Conservation (phyloP, 1,140 invertebrate genomes). For the Helicoverpa armigera region DNA sequence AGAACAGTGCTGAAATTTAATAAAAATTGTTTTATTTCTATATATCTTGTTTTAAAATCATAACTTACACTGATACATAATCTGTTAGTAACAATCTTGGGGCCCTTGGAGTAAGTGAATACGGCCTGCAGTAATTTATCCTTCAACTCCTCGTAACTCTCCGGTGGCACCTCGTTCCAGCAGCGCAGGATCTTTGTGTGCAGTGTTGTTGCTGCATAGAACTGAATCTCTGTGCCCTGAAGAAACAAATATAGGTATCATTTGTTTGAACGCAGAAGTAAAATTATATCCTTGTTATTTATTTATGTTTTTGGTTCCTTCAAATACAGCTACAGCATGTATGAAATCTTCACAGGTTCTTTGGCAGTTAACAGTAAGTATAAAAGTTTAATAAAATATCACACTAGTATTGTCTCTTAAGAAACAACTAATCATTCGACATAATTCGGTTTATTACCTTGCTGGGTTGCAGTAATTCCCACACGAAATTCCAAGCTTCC, state of each 20-base stretch:
- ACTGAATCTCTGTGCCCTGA: constrained; percentile 95
- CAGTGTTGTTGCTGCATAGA: constrained; percentile 96
- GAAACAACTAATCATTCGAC: neutral
- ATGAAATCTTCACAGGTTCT: neutral
- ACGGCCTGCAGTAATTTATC: constrained; percentile 92
- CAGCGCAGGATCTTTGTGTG: constrained; percentile 95
- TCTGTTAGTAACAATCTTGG: constrained; percentile 94
- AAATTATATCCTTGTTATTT: too few species aligned
- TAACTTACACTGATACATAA: constrained; percentile 94
- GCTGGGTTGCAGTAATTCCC: constrained; percentile 92
- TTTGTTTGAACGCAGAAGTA: too few species aligned
- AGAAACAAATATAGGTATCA: constrained; percentile 53
- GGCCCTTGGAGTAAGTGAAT: constrained; percentile 91
- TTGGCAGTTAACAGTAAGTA: neutral
- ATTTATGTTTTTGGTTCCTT: too few species aligned
- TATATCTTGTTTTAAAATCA: too few species aligned
- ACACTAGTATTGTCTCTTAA: neutral
- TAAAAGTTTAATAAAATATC: neutral
- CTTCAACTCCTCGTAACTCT: constrained; percentile 91
- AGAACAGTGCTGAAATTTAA: too few species aligned
- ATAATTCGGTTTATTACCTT: constrained; percentile 87
- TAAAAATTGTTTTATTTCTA: too few species aligned
- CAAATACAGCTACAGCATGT: too few species aligned
- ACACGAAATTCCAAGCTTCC: constrained; percentile 96
- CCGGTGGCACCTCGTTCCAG: constrained; percentile 94